Base-by-base conservation (phyloP, 2,888 invertebrate genomes). In the Agriopis marginaria region DNA sequence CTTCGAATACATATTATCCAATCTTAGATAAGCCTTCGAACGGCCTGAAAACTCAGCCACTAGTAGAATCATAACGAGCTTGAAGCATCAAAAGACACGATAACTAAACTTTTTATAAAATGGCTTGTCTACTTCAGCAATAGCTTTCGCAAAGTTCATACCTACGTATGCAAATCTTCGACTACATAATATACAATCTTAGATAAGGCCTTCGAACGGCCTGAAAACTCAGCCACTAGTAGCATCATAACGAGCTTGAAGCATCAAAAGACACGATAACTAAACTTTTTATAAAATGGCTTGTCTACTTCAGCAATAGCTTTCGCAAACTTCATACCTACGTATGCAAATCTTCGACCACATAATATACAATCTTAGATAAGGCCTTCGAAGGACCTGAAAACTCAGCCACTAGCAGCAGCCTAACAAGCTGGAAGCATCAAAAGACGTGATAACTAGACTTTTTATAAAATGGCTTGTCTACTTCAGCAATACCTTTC, bases 151-250 rank as follows among this genome's bases (percentile, higher is more conserved):
- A 40, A 56, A 42, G 44, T 56, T 10, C 14, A 55, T 10, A 9
- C 42, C 55, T 42, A 55, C 56, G 11, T 51, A 61, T 61, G 61
- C 51, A 61, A 60, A 60, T 17, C 51, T 51, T 42, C 44, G 61
- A 44, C 23, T 44, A 12, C 53, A 51, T 50, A 56, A 50, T 49
- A 59, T 51, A 40, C 63, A 44, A 45, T 60, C 55, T 65, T 17
- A 45, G 14, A 23, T 23, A 23, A 23, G 17, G 17, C 17, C 17
- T 23, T 23, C 17, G 17, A 32, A 11, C 45, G 17, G 2, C 17
- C 17, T 23, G 0, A 23, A 23, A 23, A 23, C 17, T 23, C 17
- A 23, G 17, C 17, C 17, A 2, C 17, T 23, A 23, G 17, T 23
- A 23, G 17, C 17, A 23, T 0, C 17, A 0, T 2, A 23, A 23